Percentiles rank a stretch among this genome's conserved stretches.
Evolutionary conservation across 2,797 vertebrate species (phyloP).

Genomic region (Acropternis orthonyx): DNA sequence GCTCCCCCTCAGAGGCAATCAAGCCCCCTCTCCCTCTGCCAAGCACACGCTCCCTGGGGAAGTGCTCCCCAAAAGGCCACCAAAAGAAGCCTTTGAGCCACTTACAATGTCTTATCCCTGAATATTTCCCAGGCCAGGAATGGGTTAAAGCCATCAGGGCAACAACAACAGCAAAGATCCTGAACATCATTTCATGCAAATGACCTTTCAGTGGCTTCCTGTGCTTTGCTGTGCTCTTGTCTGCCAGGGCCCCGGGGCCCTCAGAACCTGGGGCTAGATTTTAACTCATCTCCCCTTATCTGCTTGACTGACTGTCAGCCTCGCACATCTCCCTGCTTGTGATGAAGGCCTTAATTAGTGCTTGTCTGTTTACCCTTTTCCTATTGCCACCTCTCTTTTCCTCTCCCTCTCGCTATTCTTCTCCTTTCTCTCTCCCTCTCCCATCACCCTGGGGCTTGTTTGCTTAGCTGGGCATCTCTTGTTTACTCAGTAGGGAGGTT

Average conservation of each 20-base stretch:
- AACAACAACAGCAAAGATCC: constrained; percentile 87
- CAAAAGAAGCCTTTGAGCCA: background rate
- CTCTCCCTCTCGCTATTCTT: constrained; percentile 61
- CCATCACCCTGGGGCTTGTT: constrained; percentile 47
- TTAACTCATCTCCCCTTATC: constrained; percentile 92
- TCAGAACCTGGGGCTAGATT: constrained; percentile 87
- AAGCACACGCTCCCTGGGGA: background rate
- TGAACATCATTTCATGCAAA: constrained; percentile 87
- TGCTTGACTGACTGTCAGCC: constrained; percentile 98
- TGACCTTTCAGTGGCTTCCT: constrained; percentile 88
- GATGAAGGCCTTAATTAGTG: constrained; percentile 93
- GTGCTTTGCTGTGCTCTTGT: constrained; percentile 87
- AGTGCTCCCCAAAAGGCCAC: background rate
- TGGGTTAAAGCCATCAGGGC: constrained; percentile 74
- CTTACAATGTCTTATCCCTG: background rate
- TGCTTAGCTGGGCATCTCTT: constrained; percentile 66
- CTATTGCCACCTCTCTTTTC: constrained; percentile 69
- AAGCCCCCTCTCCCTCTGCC: background rate
- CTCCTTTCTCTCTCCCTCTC: constrained; percentile 17
- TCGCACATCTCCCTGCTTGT: constrained; percentile 89
- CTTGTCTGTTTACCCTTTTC: constrained; percentile 76
- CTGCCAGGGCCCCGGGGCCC: constrained; percentile 85
- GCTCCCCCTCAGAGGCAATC: background rate
- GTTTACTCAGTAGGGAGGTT: constrained; percentile 61
- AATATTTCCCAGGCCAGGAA: background rate